Conservation (phyloP, 2,113 vertebrate species). For the Toxostoma redivivum region DNA sequence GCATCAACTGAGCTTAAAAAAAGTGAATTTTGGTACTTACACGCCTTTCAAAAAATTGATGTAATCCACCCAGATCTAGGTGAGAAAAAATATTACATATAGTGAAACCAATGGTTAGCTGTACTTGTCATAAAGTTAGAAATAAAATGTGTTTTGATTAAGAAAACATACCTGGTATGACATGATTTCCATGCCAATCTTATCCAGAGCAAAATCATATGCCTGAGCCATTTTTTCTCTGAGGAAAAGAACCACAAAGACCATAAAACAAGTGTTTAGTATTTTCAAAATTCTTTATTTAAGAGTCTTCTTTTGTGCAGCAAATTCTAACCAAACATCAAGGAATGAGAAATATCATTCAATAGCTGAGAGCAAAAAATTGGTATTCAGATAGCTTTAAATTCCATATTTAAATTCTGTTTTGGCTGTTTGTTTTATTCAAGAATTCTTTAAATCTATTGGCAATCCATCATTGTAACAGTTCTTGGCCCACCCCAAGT, state of each 20-base stretch:
- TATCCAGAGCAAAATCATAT: constrained; percentile 98
- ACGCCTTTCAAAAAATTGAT: constrained; percentile 99
- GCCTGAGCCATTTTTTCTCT: constrained; percentile 99
- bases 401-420: not conserved
- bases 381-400: not conserved
- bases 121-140: not conserved
- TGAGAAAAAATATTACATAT: constrained; percentile 60
- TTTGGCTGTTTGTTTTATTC: not conserved
- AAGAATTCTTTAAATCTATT: not conserved
- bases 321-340: not conserved
- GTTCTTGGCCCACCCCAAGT: not conserved
- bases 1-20: not conserved
- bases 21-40: constrained; percentile 78
- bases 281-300: constrained; percentile 42
- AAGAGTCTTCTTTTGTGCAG: not conserved
- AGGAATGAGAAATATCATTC: not conserved
- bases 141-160: not conserved
- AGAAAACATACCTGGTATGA: constrained; percentile 90
- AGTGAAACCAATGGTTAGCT: constrained; percentile 24
- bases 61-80: constrained; percentile 99
- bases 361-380: not conserved
- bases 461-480: not conserved
- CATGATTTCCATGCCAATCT: constrained; percentile 99
- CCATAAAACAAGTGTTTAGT: constrained; percentile 9
- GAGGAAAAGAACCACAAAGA: constrained; percentile 58